Evolutionary conservation across 2,888 invertebrate genomes (phyloP), one percentile per base, ranked within the genome.

Genomic region (Bruchidius siliquastri): DNA sequence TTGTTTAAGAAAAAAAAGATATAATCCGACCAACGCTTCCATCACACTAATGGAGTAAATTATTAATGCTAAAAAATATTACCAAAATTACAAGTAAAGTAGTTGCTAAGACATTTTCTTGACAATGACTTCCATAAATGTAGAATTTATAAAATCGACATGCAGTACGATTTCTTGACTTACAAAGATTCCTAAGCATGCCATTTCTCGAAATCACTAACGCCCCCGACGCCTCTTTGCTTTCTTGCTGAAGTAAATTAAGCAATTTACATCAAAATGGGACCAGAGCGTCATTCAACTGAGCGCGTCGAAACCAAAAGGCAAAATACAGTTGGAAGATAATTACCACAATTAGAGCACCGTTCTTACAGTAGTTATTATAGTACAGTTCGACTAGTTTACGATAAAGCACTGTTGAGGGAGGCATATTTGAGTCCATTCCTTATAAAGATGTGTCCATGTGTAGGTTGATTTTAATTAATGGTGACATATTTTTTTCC

Each of bases 221-320:
- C 49, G 68, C 68, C 68, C 21, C 21, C 21, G n/a, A n/a, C n/a
- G n/a, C n/a, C 10, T 68, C 20, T 22, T 21, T 68, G 6, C 22
- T 20, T 13, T 21, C 21, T 68, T 68, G 22, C 22, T 21, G 10
- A 20, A 68, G 21, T 13, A 68, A 68, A 68, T 68, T 68, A 68
- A 68, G 21, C 21, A 68, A 68, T 68, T 68, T 68, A 22, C 68
- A 68, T 68, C 68, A 68, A 21, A 68, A 68, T 22, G 68, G 22
- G 68, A 68, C 13, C 8, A 21, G 20, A 68, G 68, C 21, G 6
- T 21, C 21, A 21, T 21, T 22, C 20, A 22, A 21, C 22, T 68
- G 22, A 22, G 68, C 21, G 22, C 68, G 68, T n/a, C 68, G 68
- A 68, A 68, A 68, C 21, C 68, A 21, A 20, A 68, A 68, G 22